Evolutionary conservation across 2,797 vertebrate species (phyloP).

Genomic region (Takifugu rubripes): DNA sequence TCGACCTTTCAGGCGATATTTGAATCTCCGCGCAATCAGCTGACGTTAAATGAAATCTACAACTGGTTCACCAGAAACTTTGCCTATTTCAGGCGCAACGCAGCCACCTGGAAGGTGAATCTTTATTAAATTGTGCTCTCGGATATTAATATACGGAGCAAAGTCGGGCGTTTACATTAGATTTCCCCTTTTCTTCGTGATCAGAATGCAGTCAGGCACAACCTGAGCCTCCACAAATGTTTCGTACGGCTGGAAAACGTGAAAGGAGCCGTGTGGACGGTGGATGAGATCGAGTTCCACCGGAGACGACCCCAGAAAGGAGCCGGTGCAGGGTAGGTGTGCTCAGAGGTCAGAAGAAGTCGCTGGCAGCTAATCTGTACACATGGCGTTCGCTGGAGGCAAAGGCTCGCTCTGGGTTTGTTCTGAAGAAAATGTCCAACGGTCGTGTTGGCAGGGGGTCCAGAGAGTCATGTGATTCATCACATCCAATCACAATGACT

Average conservation of each 20-base stretch:
- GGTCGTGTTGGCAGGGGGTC: background rate
- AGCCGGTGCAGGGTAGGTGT: conserved; percentile 65
- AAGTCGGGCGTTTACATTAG: background rate
- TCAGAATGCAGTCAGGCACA: conserved; percentile 98
- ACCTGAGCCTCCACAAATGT: conserved; percentile 99
- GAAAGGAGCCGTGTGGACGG: conserved; percentile 99
- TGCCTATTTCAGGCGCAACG: conserved; percentile 96
- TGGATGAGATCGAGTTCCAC: conserved; percentile 98
- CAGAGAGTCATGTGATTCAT: background rate
- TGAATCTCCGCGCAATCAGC: conserved; percentile 95
- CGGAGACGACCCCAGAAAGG: conserved; percentile 97
- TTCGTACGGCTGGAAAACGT: conserved; percentile 98
- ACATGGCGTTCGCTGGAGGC: conserved; percentile 43
- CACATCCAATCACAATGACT: conserved; percentile 1
- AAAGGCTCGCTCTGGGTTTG: conserved; percentile 1
- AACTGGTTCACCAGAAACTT: conserved; percentile 99
- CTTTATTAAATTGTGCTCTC: background rate
- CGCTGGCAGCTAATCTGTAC: conserved; percentile 11
- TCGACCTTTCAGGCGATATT: conserved; percentile 86
- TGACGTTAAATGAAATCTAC: conserved; percentile 99
- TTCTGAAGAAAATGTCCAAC: background rate
- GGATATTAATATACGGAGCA: background rate
- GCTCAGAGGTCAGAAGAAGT: conserved; percentile 8
- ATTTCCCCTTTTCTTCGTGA: background rate
- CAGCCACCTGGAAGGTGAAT: conserved; percentile 97